Percentiles rank a stretch among this genome's conserved stretches.
These are phyloP conservation scores for Brotogeris chrysoptera DNA, from an alignment of 2,797 vertebrate species.

Conservation along the genomic window DNA sequence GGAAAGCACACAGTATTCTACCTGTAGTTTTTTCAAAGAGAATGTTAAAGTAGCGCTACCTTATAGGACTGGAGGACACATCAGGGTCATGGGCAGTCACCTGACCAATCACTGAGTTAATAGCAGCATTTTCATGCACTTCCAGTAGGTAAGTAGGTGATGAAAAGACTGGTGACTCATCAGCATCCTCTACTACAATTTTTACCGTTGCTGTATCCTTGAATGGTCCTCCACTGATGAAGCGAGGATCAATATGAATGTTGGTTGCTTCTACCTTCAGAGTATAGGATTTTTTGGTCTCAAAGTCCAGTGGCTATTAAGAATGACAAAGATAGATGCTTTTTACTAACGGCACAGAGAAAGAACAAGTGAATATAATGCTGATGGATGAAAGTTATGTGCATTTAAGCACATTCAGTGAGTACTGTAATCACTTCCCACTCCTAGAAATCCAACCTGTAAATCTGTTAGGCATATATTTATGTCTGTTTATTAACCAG, in stretches of 20 bases:
- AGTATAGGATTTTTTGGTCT: constrained; percentile 90
- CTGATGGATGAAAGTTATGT: constrained; percentile 71
- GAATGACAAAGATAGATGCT: constrained; percentile 75
- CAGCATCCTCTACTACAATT: constrained; percentile 90
- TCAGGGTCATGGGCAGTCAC: constrained; percentile 93
- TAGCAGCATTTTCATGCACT: constrained; percentile 91
- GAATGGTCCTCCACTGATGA: constrained; percentile 85
- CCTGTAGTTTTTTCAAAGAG: background rate
- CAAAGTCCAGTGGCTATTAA: constrained; percentile 91
- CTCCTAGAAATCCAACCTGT: constrained; percentile 31
- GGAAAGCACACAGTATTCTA: background rate
- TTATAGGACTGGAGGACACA: constrained; percentile 84
- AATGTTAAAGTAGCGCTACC: constrained; percentile 76
- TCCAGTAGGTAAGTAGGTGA: constrained; percentile 88
- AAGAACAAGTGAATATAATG: constrained; percentile 67
- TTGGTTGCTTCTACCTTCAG: constrained; percentile 95
- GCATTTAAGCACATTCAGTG: constrained; percentile 50
- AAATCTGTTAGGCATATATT: constrained; percentile 64
- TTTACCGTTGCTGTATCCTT: constrained; percentile 94
- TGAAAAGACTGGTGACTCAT: constrained; percentile 93
- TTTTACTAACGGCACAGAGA: constrained; percentile 73
- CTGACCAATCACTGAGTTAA: constrained; percentile 90
- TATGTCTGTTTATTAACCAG: constrained; percentile 67
- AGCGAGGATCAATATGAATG: constrained; percentile 84
- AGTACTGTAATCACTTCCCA: constrained; percentile 56